A percentile compares a stretch with the other conserved stretches of the same genome.
Evolutionary conservation across 2,888 invertebrate genomes (phyloP).

Genomic region (Nephrotoma flavescens): DNA sequence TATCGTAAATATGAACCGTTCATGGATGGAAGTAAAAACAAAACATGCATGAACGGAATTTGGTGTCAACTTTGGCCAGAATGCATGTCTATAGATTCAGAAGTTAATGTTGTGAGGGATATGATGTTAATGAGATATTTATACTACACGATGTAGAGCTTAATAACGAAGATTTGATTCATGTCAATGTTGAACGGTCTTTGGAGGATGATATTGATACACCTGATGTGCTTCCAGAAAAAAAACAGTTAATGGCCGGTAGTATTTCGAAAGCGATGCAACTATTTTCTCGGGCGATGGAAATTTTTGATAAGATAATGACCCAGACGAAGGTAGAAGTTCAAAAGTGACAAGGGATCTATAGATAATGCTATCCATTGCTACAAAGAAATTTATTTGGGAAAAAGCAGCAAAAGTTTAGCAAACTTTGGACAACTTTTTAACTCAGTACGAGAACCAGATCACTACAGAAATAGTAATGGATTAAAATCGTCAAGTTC

Average conservation of each 20-base stretch:
- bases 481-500: too few relatives aligned
- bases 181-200: not conserved
- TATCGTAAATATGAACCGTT: too few relatives aligned
- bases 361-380: too few relatives aligned
- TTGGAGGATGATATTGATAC: not conserved
- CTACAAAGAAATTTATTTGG: not conserved
- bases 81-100: not conserved
- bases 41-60: too few relatives aligned
- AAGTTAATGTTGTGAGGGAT: not conserved
- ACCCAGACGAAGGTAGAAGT: too few relatives aligned
- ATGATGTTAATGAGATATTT: not conserved
- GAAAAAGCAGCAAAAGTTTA: not conserved
- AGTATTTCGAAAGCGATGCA: not conserved
- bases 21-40: too few relatives aligned
- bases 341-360: too few relatives aligned
- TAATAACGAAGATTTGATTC: not conserved
- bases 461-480: too few relatives aligned
- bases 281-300: not conserved
- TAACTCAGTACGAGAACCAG: too few relatives aligned
- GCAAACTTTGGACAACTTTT: not conserved
- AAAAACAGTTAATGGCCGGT: not conserved
- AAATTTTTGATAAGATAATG: too few relatives aligned
- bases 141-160: not conserved
- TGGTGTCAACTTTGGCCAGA: not conserved
- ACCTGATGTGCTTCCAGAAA: not conserved